Evolutionary conservation across 2,797 vertebrate species (phyloP), one percentile per base, ranked within the genome.

Genomic region (Ptychobarbus kaznakovi): DNA sequence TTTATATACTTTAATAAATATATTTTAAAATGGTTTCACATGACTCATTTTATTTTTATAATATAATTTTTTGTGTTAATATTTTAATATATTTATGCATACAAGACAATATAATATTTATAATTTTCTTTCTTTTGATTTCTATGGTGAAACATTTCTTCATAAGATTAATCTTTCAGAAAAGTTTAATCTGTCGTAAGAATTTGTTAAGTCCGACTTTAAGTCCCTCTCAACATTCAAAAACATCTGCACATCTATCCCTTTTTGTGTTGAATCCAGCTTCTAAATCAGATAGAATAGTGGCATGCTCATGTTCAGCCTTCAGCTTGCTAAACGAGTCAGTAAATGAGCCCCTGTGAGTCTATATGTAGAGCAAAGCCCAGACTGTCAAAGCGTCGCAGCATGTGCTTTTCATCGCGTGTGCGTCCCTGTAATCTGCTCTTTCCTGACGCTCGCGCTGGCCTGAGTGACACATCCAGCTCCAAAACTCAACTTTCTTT

Each of bases 401-500:
- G 22, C 44, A 1, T 69, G 35, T 69, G 32, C 32, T 53, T 70
- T 42, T 70, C 80, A 81, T 81, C 4, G 46, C 22, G 78, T 66
- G 13, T 49, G 28, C 49, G 3, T 81, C 80, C 80, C 81, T 82
- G 85, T 82, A 82, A 66, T 83, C 74, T 65, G 32, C 40, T 78
- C 38, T 79, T 80, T 82, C 76, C 80, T 78, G 69, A 70, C 8
- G 22, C 73, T 58, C 83, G 25, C 18, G 32, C 66, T 40, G 40
- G n/a, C 20, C 56, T 61, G 69, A 61, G 46, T 92, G 91, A 91
- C 90, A 91, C 90, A 88, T 92, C 86, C 87, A 91, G 89, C 1
- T 90, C 81, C 84, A 89, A 91, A 87, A 89, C 88, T 90, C 84
- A 88, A 87, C 89, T 49, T 4, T 80, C 89, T 87, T 95, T 92